A percentile compares a stretch with the other conserved stretches of the same genome.
Conservation (phyloP, 2,113 vertebrate species). For the Etia nguti region DNA sequence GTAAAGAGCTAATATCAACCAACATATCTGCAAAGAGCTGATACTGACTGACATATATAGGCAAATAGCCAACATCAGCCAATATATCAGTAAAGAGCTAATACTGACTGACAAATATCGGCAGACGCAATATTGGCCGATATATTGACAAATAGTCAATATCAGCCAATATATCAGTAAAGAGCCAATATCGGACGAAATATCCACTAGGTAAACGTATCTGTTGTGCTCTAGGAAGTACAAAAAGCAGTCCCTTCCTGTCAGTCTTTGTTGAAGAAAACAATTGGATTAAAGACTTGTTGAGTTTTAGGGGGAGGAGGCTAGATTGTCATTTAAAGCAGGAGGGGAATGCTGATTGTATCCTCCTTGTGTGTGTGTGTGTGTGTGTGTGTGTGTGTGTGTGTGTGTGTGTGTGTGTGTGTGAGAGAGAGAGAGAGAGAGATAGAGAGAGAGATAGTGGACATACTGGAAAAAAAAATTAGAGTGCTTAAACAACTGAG, state of each 20-base stretch:
- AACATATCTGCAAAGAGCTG: no score
- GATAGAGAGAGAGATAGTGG: neutral
- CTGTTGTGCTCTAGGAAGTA: neutral
- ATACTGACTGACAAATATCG: neutral
- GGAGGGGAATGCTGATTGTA: neutral
- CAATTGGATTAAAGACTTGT: neutral
- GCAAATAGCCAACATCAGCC: neutral
- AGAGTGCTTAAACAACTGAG: neutral
- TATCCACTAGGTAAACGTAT: neutral
- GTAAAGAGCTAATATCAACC: no score
- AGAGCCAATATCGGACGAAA: fast-evolving
- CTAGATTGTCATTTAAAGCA: neutral
- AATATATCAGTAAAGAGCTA: neutral
- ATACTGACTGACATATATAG: no score
- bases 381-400: neutral
- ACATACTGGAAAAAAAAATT: neutral
- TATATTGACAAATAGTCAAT: neutral
- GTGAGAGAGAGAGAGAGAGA: neutral
- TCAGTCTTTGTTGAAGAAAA: neutral
- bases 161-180: neutral
- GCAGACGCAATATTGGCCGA: no score
- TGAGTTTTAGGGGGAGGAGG: neutral
- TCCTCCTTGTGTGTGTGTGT: neutral
- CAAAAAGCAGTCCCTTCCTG: neutral
- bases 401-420: neutral